Evolutionary conservation across 2,797 vertebrate species (phyloP).

Genomic region (Podarcis siculus): DNA sequence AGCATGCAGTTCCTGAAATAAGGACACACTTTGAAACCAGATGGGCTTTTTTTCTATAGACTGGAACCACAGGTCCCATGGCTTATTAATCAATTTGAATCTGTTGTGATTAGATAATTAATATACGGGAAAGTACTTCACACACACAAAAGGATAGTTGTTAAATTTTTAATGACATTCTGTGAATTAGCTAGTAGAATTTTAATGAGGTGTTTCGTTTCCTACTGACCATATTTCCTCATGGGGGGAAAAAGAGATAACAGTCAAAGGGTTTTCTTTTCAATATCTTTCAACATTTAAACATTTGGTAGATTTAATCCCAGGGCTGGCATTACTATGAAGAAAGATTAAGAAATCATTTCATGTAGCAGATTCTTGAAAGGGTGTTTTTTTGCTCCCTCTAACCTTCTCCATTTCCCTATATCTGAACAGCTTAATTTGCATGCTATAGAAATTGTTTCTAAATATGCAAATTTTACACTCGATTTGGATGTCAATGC

Average conservation of each 20-base stretch:
- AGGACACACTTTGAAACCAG: slow-evolving; percentile 39
- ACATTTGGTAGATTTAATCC: slow-evolving; percentile 23
- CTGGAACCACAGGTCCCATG: slow-evolving; percentile 56
- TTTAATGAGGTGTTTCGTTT: slow-evolving; percentile 59
- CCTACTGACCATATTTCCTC: slow-evolving; percentile 45
- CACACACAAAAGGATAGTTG: slow-evolving; percentile 54
- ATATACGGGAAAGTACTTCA: slow-evolving; percentile 69
- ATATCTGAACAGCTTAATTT: not conserved
- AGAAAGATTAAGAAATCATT: not conserved
- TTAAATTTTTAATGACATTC: slow-evolving; percentile 70
- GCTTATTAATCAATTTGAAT: slow-evolving; percentile 64
- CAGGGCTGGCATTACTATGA: not conserved
- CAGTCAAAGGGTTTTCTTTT: slow-evolving; percentile 38
- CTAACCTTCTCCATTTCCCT: not conserved
- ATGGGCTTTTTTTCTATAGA: slow-evolving; percentile 58
- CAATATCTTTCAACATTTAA: slow-evolving; percentile 31
- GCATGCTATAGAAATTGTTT: not conserved
- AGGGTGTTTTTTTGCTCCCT: not conserved
- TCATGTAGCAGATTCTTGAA: not conserved
- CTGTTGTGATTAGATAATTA: slow-evolving; percentile 73
- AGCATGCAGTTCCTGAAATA: slow-evolving; percentile 35
- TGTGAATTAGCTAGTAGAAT: slow-evolving; percentile 65
- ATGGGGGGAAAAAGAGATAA: slow-evolving; percentile 31
- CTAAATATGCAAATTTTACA: not conserved
- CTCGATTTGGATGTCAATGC: not conserved